Evolutionary conservation across 2,113 vertebrate genomes (phyloP).

Genomic region (Motacilla tschutschensis): DNA sequence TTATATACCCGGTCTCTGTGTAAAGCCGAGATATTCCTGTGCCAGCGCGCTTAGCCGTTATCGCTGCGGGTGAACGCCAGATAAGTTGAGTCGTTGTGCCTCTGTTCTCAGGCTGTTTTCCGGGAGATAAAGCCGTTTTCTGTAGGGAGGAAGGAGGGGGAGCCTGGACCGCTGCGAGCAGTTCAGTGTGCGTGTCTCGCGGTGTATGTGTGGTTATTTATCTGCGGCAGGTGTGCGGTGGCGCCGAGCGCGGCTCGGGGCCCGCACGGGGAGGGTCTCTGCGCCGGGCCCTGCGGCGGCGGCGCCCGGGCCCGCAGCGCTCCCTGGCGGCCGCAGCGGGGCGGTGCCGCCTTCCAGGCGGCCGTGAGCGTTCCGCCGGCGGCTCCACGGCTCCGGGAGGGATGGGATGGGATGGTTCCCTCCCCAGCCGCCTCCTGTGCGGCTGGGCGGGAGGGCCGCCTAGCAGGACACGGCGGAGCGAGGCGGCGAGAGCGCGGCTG

Average conservation of each 20-base stretch:
- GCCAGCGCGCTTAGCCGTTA: accelerated
- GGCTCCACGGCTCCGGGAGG: not conserved
- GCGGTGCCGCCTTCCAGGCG: not conserved
- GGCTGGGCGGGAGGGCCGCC: not conserved
- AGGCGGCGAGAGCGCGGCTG: not conserved
- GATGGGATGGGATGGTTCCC: not conserved
- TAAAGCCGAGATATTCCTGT: not conserved
- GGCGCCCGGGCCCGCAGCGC: not conserved
- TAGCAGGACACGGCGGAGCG: not conserved
- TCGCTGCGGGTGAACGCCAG: not conserved
- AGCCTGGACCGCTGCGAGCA: accelerated
- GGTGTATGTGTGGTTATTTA: not conserved
- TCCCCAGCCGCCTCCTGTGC: not conserved
- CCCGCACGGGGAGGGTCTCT: too few relatives aligned
- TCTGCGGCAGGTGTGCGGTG: not conserved
- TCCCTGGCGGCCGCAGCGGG: not conserved
- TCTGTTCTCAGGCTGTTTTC: not conserved
- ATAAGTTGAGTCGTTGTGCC: not conserved
- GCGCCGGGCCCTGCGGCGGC: not conserved
- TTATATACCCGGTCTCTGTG: accelerated
- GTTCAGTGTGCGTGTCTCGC: not conserved
- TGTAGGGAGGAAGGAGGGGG: not conserved
- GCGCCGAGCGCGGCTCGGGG: not conserved
- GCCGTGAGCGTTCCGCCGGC: not conserved
- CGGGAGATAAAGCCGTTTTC: not conserved